Evolutionary conservation across 1,140 invertebrate genomes (phyloP).

Genomic region (Drosophila mauritiana): DNA sequence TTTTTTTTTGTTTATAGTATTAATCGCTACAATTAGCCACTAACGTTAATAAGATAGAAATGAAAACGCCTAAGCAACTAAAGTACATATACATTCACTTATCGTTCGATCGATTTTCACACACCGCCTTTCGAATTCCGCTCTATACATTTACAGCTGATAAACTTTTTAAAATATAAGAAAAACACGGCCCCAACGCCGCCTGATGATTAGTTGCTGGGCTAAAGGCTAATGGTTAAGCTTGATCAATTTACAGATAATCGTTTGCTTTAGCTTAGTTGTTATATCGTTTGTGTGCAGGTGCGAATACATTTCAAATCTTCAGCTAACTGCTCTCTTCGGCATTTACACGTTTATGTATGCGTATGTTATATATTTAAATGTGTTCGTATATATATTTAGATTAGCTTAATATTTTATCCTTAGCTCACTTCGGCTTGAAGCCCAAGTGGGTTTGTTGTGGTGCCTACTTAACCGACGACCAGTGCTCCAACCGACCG

Average conservation of each 20-base stretch:
- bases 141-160: slow-evolving; percentile 38
- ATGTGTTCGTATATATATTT: slow-evolving; percentile 38
- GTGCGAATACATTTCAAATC: slow-evolving; percentile 52
- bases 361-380: slow-evolving; percentile 45
- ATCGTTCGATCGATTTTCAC: slow-evolving; percentile 17
- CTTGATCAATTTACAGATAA: slow-evolving; percentile 43
- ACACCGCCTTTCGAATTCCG: slow-evolving; percentile 1
- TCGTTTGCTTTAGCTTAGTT: slow-evolving; percentile 12
- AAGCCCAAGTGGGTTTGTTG: slow-evolving; percentile 58
- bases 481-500: slow-evolving; percentile 22
- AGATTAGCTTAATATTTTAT: slow-evolving; percentile 40
- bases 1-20: slow-evolving; percentile 27
- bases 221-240: slow-evolving; percentile 16
- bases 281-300: slow-evolving; percentile 32
- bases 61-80: slow-evolving; percentile 70
- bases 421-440: slow-evolving; percentile 61
- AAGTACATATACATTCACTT: slow-evolving; percentile 61
- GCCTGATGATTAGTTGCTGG: slow-evolving; percentile 19
- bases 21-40: slow-evolving; percentile 60
- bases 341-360: slow-evolving; percentile 33
- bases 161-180: slow-evolving; percentile 45
- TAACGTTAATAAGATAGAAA: slow-evolving; percentile 63
- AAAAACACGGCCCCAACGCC: slow-evolving; percentile 29
- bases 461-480: slow-evolving; percentile 12
- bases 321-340: slow-evolving; percentile 30